Evolutionary conservation across 2,113 vertebrate species (phyloP).

Genomic region (Colossoma macropomum): DNA sequence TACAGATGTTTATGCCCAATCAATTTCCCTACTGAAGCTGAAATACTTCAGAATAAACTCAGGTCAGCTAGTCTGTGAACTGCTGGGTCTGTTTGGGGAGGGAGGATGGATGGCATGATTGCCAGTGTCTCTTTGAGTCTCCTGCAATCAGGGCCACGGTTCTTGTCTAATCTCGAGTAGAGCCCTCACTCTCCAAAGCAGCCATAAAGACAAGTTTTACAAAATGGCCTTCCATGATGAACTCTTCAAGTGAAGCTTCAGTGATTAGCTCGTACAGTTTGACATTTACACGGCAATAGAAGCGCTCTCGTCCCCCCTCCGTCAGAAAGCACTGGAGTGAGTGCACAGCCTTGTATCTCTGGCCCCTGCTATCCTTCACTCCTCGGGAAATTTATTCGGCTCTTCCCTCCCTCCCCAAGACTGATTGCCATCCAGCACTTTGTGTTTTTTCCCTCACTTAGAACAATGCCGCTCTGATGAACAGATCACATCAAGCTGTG

Average conservation of each 20-base stretch:
- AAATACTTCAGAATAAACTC: slow-evolving; percentile 15
- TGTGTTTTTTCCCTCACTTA: slow-evolving; percentile 38
- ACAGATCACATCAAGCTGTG: slow-evolving; percentile 46
- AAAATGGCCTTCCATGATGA: slow-evolving; percentile 37
- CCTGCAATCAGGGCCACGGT: slow-evolving; percentile 48
- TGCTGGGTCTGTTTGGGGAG: slow-evolving; percentile 30
- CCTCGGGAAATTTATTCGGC: slow-evolving; percentile 28
- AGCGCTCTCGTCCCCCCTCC: slow-evolving; percentile 18
- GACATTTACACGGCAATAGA: slow-evolving; percentile 42
- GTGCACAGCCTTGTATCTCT: slow-evolving; percentile 29
- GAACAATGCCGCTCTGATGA: slow-evolving; percentile 55
- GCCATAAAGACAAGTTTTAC: slow-evolving; percentile 27
- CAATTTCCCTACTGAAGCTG: slow-evolving; percentile 22
- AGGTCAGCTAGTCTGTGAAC: slow-evolving; percentile 18
- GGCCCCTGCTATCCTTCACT: slow-evolving; percentile 37
- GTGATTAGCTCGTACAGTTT: slow-evolving; percentile 53
- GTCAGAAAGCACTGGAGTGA: slow-evolving; percentile 36
- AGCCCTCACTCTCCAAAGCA: slow-evolving; percentile 11
- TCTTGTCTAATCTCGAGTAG: slow-evolving; percentile 42
- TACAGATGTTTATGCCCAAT: slow-evolving; percentile 25
- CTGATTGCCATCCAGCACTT: slow-evolving; percentile 53
- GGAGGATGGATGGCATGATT: slow-evolving; percentile 46
- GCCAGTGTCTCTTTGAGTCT: slow-evolving; percentile 34
- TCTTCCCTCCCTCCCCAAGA: slow-evolving; percentile 21
- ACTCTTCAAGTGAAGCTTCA: slow-evolving; percentile 36